phyloP scores from a whole-genome alignment of 2,888 invertebrate species.

The Andrena haemorrhoa region DNA sequence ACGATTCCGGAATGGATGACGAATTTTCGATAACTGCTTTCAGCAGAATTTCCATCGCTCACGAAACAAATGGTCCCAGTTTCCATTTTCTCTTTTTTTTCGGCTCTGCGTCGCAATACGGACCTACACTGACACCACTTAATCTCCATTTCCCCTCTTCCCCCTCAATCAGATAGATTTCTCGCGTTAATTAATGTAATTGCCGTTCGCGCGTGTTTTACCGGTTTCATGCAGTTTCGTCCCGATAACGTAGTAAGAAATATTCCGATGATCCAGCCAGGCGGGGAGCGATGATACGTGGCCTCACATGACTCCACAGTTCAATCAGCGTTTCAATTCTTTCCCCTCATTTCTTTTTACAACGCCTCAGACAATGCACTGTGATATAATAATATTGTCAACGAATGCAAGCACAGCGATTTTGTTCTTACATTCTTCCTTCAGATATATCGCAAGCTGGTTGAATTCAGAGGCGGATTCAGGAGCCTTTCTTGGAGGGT shows the following conservation, averaged over 20 bases:
- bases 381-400: neutral
- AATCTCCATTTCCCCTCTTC: neutral
- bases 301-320: slow-evolving; percentile 24
- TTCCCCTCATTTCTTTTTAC: neutral
- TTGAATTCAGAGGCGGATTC: too few species aligned
- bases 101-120: neutral
- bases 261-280: slow-evolving; percentile 22
- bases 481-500: too few species aligned
- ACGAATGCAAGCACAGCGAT: neutral
- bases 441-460: too few species aligned
- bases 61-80: neutral
- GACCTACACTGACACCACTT: neutral
- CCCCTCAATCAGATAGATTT: slow-evolving; percentile 1
- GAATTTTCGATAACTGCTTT: too few species aligned
- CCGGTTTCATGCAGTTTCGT: slow-evolving; percentile 35
- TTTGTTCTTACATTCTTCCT: neutral
- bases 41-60: too few species aligned
- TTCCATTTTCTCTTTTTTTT: neutral
- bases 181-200: slow-evolving; percentile 38
- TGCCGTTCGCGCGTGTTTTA: slow-evolving; percentile 1
- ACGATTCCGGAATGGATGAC: too few species aligned
- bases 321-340: slow-evolving; percentile 1
- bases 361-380: neutral
- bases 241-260: slow-evolving; percentile 23
- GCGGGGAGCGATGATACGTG: slow-evolving; percentile 26